Percentiles rank a stretch among this genome's conserved stretches.
Evolutionary conservation across 1,140 invertebrate species (phyloP).

Genomic region (Galleria mellonella): DNA sequence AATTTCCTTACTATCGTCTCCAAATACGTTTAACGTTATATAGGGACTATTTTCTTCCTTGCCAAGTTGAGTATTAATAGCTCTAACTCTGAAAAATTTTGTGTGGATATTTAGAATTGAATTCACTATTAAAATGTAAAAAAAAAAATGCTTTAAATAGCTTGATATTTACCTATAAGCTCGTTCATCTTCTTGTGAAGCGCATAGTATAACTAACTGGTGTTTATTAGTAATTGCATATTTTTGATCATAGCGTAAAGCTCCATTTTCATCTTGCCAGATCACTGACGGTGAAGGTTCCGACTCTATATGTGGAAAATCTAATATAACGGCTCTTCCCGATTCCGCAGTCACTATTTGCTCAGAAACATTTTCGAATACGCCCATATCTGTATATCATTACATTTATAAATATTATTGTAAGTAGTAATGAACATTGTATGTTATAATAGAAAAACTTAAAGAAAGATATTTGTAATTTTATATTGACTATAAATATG

Average conservation of each 20-base stretch:
- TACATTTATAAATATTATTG: too few relatives aligned
- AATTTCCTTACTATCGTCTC: conserved; percentile 81
- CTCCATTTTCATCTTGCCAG: conserved; percentile 86
- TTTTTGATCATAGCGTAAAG: conserved; percentile 85
- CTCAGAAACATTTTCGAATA: conserved; percentile 83
- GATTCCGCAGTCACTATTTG: conserved; percentile 80
- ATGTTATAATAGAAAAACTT: too few relatives aligned
- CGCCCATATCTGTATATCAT: conserved; percentile 83
- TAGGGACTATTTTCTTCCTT: conserved; percentile 91
- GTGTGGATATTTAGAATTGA: too few relatives aligned
- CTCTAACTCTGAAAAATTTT: conserved; percentile 78
- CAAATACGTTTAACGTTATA: conserved; percentile 82
- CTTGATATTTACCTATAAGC: conserved; percentile 78
- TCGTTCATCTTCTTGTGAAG: conserved; percentile 81
- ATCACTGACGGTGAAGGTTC: conserved; percentile 87
- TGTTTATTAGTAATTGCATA: conserved; percentile 84
- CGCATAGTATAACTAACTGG: conserved; percentile 87
- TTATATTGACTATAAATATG: too few relatives aligned
- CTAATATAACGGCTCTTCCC: conserved; percentile 87
- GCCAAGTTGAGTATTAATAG: conserved; percentile 90
- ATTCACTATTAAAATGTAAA: too few relatives aligned
- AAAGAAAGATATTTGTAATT: too few relatives aligned
- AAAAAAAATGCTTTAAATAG: too few relatives aligned
- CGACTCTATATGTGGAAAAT: conserved; percentile 87
- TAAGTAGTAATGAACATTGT: too few relatives aligned